Percentiles rank a stretch among this genome's conserved stretches.
Evolutionary conservation across 2,888 invertebrate genomes (phyloP).

Genomic region (Arenicola marina): DNA sequence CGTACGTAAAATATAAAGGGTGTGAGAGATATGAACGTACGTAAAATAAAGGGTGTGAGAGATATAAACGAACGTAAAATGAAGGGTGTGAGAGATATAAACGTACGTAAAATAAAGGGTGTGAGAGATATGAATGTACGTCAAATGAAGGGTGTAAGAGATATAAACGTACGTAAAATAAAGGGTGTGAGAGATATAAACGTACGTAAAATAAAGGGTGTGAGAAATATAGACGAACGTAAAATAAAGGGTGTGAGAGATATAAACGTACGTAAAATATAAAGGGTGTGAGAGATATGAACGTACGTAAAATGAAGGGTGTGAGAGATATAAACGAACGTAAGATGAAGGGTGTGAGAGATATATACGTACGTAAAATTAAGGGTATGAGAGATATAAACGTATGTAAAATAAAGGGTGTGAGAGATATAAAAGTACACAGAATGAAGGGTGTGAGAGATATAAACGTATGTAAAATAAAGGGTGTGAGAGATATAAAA

Average conservation of each 20-base stretch:
- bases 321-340: background rate
- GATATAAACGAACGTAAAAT: background rate
- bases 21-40: background rate
- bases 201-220: background rate
- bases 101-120: background rate
- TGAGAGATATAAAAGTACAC: background rate
- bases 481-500: background rate
- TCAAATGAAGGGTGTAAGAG: background rate
- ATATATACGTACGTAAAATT: background rate
- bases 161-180: background rate
- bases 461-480: background rate
- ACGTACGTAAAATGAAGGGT: background rate
- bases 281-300: background rate
- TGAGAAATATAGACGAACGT: background rate
- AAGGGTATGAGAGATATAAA: background rate
- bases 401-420: background rate
- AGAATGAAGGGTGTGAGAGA: background rate
- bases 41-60: background rate
- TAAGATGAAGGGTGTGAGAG: background rate
- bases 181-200: background rate
- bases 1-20: background rate
- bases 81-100: background rate
- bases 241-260: background rate
- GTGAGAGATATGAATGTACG: background rate
- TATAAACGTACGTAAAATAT: background rate